Base-by-base conservation (phyloP, 2,113 vertebrate genomes). In the Hippocampus mohnikei region DNA sequence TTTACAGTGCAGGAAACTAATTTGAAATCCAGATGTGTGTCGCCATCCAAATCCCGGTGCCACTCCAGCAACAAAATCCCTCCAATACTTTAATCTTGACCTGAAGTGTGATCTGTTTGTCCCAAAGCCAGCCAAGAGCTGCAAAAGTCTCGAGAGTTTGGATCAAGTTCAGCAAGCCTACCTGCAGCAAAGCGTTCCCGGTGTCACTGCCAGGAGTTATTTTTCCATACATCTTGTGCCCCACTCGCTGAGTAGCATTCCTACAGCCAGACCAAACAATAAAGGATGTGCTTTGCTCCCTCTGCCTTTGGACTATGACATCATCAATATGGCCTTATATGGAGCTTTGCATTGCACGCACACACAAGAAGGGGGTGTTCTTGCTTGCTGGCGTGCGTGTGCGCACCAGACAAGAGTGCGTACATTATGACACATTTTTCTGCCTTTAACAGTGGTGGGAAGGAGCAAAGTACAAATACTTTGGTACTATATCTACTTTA, bases 271-370 rank as follows among this genome's bases (percentile, higher is more conserved):
- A 86, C 92, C 88, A 92, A 95, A 96, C 95, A 97, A 96, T 96
- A 93, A 94, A 93, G 91, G 94, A 94, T 88, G 90, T 93, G 85
- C 94, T 93, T 93, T 87, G 85, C 94, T 93, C 93, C 87, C 85
- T 93, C 13, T 18, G 95, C 94, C 94, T 94, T 89, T 85, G 92
- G 92, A 89, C 91, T 93, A 93, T 98, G 94, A 98, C 96, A 95
- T 98, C 96, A 98, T 91, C 86, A 93, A 5, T 91, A 91, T 91
- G 89, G 67, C 96, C 96, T 92, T 96, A 96, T 95, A 96, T 94
- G 96, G 96, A 89, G 70, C 92, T 91, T 81, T 70, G 93, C 90
- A 88, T 88, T 92, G 90, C 91, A 88, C 88, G 82, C 89, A 55
- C 92, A 91, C 83, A 74, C 89, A 85, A 77, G 82, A 83, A 81